These are phyloP conservation scores for Andrena marginata DNA, from an alignment of 2,888 invertebrate genomes.

Conservation along the genomic window DNA sequence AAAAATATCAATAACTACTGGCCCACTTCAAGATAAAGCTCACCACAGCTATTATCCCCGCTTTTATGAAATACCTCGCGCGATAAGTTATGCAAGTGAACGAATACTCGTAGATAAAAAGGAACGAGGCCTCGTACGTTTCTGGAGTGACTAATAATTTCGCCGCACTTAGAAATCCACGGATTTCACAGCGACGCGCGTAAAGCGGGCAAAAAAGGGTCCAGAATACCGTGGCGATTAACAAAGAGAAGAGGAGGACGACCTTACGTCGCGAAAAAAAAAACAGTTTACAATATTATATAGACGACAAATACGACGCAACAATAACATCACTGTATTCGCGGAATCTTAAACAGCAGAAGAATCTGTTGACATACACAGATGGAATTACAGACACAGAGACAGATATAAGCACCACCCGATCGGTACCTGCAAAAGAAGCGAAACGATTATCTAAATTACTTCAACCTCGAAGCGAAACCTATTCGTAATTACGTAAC, in stretches of 20 bases:
- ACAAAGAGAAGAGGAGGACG: no score
- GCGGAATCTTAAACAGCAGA: no score
- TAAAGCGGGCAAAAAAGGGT: no score
- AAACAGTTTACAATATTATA: no score
- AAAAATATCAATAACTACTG: background rate
- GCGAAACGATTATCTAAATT: background rate
- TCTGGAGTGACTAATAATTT: background rate
- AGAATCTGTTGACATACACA: background rate
- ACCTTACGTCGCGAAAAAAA: no score
- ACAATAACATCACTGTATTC: no score
- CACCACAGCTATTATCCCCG: background rate
- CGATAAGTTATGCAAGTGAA: background rate
- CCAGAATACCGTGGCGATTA: no score
- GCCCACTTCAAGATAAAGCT: conserved; percentile 5
- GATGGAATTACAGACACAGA: background rate
- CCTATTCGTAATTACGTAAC: conserved; percentile 10
- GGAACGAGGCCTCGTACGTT: background rate
- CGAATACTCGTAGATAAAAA: background rate
- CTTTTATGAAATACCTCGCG: conserved; percentile 3
- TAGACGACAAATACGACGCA: no score
- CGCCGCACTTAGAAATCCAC: background rate
- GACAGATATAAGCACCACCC: background rate
- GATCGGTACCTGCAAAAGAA: background rate
- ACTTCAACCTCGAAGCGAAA: background rate
- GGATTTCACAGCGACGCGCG: background rate